These are phyloP conservation scores for Hipparchia sbordonii DNA, from an alignment of 2,888 invertebrate genomes.

Conservation along the genomic window DNA sequence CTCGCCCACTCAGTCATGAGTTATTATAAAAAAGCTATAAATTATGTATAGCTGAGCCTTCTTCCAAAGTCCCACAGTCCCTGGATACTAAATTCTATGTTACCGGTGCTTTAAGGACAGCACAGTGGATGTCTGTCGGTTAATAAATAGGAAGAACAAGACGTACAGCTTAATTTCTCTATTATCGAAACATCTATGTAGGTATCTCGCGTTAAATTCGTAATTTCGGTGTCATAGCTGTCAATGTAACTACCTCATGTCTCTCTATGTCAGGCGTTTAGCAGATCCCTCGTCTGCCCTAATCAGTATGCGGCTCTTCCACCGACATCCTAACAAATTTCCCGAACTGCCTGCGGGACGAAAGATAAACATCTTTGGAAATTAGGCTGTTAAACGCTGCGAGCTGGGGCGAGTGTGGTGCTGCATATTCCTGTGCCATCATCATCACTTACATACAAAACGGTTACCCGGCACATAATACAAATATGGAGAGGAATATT, in stretches of 20 bases:
- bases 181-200: too few species aligned
- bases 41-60: too few species aligned
- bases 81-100: too few species aligned
- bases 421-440: background rate
- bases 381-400: slow-evolving; percentile 23
- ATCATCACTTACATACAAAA: background rate
- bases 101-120: too few species aligned
- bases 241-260: slow-evolving; percentile 6
- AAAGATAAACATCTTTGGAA: slow-evolving; percentile 35
- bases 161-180: too few species aligned
- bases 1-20: background rate
- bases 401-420: background rate
- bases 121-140: too few species aligned
- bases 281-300: slow-evolving; percentile 33
- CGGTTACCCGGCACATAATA: too few species aligned
- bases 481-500: too few species aligned
- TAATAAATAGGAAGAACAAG: too few species aligned
- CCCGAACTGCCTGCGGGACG: slow-evolving; percentile 27
- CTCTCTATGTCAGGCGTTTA: slow-evolving; percentile 24
- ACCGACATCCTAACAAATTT: slow-evolving; percentile 31
- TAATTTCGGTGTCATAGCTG: background rate
- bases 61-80: too few species aligned
- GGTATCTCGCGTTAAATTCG: background rate
- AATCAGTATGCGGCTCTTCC: slow-evolving; percentile 39
- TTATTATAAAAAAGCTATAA: too few species aligned